A percentile compares a stretch with the other conserved stretches of the same genome.
phyloP scores from a whole-genome alignment of 2,888 invertebrate species.

The Acanthoscelides obtectus region DNA sequence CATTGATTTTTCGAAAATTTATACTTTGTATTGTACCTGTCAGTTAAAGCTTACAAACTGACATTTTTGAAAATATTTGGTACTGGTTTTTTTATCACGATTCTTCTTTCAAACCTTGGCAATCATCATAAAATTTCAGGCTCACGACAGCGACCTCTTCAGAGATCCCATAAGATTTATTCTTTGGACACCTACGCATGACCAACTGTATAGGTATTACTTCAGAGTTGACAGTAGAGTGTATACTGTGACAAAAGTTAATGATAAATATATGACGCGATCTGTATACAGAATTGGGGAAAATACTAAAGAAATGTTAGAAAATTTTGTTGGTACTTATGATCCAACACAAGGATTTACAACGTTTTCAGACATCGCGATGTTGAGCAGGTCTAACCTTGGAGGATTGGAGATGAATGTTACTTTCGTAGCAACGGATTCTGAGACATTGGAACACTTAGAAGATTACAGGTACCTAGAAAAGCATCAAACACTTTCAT shows the following conservation, averaged over 20 bases:
- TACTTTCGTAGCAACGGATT: neutral
- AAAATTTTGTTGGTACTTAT: neutral
- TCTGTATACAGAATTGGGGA: neutral
- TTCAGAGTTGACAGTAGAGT: neutral
- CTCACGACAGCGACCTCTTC: neutral
- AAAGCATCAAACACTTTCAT: neutral
- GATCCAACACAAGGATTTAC: neutral
- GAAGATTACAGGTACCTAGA: constrained; percentile 1
- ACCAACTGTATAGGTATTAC: neutral
- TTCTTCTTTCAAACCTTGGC: neutral
- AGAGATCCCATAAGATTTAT: neutral
- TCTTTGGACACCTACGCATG: neutral
- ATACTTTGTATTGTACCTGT: no score
- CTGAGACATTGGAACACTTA: neutral
- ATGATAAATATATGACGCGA: neutral
- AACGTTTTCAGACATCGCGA: neutral
- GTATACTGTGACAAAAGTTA: neutral
- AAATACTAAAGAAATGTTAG: neutral
- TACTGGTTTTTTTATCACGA: neutral
- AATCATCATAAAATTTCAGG: neutral
- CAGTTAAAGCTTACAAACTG: no score
- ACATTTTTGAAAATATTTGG: no score
- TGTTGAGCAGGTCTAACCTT: neutral
- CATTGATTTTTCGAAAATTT: no score
- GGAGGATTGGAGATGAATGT: neutral